Evolutionary conservation across 2,888 invertebrate genomes (phyloP).

Genomic region (Opisthograptis luteolata): DNA sequence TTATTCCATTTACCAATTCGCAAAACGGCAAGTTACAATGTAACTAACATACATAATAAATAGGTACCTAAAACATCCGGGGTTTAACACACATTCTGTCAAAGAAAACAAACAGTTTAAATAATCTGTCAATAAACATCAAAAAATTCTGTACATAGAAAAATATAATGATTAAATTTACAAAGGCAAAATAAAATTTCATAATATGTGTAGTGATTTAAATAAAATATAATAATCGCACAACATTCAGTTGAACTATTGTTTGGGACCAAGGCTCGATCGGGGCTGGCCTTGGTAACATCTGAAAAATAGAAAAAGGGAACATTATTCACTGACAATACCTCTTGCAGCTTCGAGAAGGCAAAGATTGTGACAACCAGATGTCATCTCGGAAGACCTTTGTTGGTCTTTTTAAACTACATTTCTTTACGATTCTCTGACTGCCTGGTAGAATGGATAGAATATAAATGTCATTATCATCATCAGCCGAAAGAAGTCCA

Average conservation of each 20-base stretch:
- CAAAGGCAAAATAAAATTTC: conserved; percentile 28
- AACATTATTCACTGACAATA: too few relatives aligned
- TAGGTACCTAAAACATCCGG: conserved; percentile 41
- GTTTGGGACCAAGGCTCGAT: conserved; percentile 47
- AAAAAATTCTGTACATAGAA: conserved; percentile 56
- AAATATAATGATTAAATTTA: conserved; percentile 42
- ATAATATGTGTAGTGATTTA: conserved; percentile 37
- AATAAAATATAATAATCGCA: conserved; percentile 59
- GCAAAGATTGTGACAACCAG: too few relatives aligned
- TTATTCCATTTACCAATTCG: conserved; percentile 43
- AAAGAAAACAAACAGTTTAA: conserved; percentile 27
- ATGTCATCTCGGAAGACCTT: too few relatives aligned
- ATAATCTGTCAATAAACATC: conserved; percentile 41
- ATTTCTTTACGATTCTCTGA: too few relatives aligned
- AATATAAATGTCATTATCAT: too few relatives aligned
- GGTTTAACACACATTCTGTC: conserved; percentile 33
- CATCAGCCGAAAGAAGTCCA: too few relatives aligned
- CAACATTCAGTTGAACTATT: conserved; percentile 57
- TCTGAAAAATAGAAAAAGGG: conserved; percentile 52
- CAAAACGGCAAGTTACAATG: conserved; percentile 52
- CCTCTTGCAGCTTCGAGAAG: too few relatives aligned
- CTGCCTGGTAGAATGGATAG: too few relatives aligned
- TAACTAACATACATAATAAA: conserved; percentile 41
- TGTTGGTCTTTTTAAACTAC: too few relatives aligned
- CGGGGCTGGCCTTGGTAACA: conserved; percentile 58